Evolutionary conservation across 2,113 vertebrate genomes (phyloP).

Genomic region (Oxygymnocypris stewartii): DNA sequence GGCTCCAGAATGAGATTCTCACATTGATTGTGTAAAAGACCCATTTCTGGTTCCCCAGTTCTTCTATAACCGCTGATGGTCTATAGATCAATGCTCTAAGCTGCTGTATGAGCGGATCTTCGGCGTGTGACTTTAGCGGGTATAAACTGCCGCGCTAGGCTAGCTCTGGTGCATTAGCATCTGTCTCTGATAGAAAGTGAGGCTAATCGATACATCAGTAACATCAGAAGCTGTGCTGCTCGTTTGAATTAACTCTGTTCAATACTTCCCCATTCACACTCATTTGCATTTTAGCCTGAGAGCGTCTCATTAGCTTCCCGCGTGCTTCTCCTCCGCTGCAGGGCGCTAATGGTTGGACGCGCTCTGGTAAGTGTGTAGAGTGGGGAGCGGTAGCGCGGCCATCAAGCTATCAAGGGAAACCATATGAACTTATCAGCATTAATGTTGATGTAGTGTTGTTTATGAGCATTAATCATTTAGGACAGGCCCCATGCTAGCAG

Average conservation of each 20-base stretch:
- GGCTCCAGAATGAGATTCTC: too few species aligned
- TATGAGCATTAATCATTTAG: conserved; percentile 77
- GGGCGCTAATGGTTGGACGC: neutral
- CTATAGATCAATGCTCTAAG: neutral
- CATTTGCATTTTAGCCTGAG: conserved; percentile 31
- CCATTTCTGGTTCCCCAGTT: too few species aligned
- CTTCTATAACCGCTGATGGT: neutral
- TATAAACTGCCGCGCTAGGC: neutral
- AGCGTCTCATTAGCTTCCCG: conserved; percentile 39
- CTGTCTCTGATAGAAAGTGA: neutral
- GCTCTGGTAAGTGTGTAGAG: conserved; percentile 25
- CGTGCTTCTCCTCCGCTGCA: neutral
- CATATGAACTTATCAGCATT: conserved; percentile 73
- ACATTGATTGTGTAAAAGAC: too few species aligned
- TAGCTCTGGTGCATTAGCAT: neutral
- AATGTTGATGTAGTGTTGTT: conserved; percentile 73
- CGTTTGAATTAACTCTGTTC: conserved; percentile 17
- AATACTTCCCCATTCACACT: neutral
- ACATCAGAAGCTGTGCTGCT: neutral
- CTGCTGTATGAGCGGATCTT: neutral
- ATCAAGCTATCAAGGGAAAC: conserved; percentile 54
- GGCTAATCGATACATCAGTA: conserved; percentile 30
- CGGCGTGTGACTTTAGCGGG: neutral
- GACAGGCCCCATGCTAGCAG: conserved; percentile 65
- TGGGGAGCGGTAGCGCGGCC: conserved; percentile 12